Evolutionary conservation across 2,797 vertebrate species (phyloP), one percentile per base, ranked within the genome.

Genomic region (Hozukius guyotensis): DNA sequence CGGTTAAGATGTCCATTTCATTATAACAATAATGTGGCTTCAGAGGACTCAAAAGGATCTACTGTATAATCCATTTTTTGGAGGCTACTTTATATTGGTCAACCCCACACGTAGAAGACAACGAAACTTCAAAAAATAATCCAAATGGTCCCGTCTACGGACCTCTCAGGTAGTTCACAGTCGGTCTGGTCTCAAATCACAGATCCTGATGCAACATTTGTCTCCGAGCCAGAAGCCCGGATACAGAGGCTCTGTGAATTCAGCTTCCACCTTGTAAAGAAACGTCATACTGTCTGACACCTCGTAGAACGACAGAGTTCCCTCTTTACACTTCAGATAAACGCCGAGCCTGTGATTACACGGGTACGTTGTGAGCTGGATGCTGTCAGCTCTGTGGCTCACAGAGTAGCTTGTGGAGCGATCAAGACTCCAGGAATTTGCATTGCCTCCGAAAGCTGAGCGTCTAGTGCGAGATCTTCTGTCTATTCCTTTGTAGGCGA

Each of bases 341-440:
- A 94, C 69, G 7, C 93, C 93, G 5, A 94, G 72, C 77, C 42
- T 90, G 53, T 7, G 5, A 1, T 81, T 77, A 13, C 34, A 20
- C 8, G 88, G 92, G 3, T 6, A 0, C 2, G 69, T n/a, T 9
- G 8, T 52, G 59, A 94, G 89, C 66, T 73, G 5, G 36, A 93
- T 2, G 67, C 88, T 84, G 0, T 82, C 0, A 3, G 0, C 29
- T 1, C 12, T 68, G 89, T 94, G 91, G 77, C 92, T 92, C 60
- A 92, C 87, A 2, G 88, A 92, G 74, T 94, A 94, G 3, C 14
- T 29, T 0, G 5, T 57, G 3, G 72, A 87, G 24, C 84, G 71
- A 80, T 94, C 92, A 5, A 95, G 88, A 69, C 94, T 94, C 95
- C 93, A 95, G 53, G 95, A 95, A 0, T 67, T 69, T 4, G 6